Evolutionary conservation across 1,140 invertebrate species (phyloP).

Genomic region (Nilaparvata lugens): DNA sequence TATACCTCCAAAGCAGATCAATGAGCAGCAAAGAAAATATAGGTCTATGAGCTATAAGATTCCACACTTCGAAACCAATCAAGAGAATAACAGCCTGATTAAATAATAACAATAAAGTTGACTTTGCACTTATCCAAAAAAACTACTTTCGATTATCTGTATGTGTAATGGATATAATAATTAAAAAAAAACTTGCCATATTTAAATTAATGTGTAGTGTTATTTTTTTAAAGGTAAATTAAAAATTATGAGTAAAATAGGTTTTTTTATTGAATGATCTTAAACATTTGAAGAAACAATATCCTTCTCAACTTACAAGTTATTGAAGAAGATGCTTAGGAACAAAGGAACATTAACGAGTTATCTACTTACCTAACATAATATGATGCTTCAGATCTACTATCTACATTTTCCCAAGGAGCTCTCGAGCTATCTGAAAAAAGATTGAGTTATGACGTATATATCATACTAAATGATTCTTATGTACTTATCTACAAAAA

Average conservation of each 20-base stretch:
- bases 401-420: slow-evolving; percentile 15
- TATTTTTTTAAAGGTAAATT: background rate
- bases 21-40: too few relatives aligned
- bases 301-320: background rate
- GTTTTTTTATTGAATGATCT: background rate
- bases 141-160: too few relatives aligned
- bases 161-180: too few relatives aligned
- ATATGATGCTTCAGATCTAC: slow-evolving; percentile 13
- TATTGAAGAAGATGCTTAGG: background rate
- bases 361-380: slow-evolving; percentile 15
- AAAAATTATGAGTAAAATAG: background rate
- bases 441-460: background rate
- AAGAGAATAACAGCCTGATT: too few relatives aligned
- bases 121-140: too few relatives aligned
- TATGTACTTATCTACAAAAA: too few relatives aligned
- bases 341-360: background rate
- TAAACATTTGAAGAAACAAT: background rate
- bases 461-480: background rate
- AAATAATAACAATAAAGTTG: too few relatives aligned
- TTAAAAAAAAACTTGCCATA: too few relatives aligned
- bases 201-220: background rate
- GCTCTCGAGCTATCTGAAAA: slow-evolving; percentile 1
- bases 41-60: too few relatives aligned
- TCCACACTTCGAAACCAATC: too few relatives aligned
- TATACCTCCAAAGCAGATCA: too few relatives aligned